Percentiles rank a stretch among this genome's conserved stretches.
These are phyloP conservation scores for Acleris emargana DNA, from an alignment of 2,888 invertebrate species.

Conservation along the genomic window DNA sequence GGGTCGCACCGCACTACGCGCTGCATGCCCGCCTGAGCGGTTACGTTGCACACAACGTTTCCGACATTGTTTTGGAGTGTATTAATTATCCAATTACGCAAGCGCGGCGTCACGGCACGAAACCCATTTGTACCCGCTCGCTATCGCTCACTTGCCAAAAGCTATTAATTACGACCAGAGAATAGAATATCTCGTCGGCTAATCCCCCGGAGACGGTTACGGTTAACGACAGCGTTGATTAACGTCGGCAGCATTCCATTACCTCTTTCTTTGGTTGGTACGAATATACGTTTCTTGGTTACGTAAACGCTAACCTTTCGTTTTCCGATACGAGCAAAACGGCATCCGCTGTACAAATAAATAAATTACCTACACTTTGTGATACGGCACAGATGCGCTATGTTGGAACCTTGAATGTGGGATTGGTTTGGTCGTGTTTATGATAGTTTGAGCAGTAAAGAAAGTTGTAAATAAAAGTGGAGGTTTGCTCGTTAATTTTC, in stretches of 20 bases:
- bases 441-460: constrained; percentile 54
- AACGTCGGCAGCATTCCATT: constrained; percentile 75
- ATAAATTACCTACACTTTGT: constrained; percentile 64
- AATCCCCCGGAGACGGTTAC: constrained; percentile 79
- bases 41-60: constrained; percentile 53
- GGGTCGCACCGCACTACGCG: constrained; percentile 65
- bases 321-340: constrained; percentile 64
- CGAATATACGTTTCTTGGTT: constrained; percentile 61
- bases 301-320: constrained; percentile 68
- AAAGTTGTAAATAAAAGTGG: constrained; percentile 59
- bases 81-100: constrained; percentile 74
- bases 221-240: constrained; percentile 81
- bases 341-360: constrained; percentile 68
- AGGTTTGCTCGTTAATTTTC: constrained; percentile 42
- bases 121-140: constrained; percentile 67
- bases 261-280: constrained; percentile 63
- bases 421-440: constrained; percentile 50
- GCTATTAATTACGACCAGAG: constrained; percentile 80
- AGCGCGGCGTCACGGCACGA: constrained; percentile 68
- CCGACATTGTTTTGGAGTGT: constrained; percentile 61
- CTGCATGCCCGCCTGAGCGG: constrained; percentile 57
- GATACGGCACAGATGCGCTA: constrained; percentile 63
- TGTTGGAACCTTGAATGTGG: constrained; percentile 58
- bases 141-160: constrained; percentile 79
- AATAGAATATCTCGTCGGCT: constrained; percentile 80